Evolutionary conservation across 2,888 invertebrate species (phyloP), one percentile per base, ranked within the genome.

Genomic region (Heterodera filipjevi): DNA sequence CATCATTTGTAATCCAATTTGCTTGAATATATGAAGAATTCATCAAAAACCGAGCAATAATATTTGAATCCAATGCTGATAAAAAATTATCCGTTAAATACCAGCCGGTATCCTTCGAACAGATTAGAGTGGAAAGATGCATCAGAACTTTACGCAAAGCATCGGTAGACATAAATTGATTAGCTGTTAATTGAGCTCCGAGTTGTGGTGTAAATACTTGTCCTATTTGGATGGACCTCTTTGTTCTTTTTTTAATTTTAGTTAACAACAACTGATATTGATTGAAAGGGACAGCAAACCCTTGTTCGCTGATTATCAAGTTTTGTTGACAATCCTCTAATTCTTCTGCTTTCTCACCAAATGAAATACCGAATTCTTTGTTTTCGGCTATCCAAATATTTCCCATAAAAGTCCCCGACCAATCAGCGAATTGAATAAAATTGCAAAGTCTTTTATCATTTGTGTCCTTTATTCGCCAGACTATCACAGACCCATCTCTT

Each of bases 371-470:
- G n/a, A 71, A 44, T 46, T 71, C 71, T 6, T 30, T n/a, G 10
- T 71, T 71, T 6, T 71, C 30, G 5, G 71, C 71, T 27, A 71
- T n/a, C 71, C 71, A 71, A 30, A 71, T 71, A n/a, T 30, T 71
- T 0, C 71, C 71, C 71, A 71, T 71, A n/a, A 39, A 71, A 6
- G 71, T 71, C 10, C 71, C 71, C 12, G n/a, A n/a, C 71, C 71
- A 71, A n/a, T 71, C n/a, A 12, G 27, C 46, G 12, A 71, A 39
- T 30, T 46, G 39, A n/a, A 46, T n/a, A 12, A 71, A 71, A n/a
- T 27, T 71, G 32, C 71, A 71, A n/a, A 71, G 39, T 27, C 30
- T 71, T 3, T 30, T 27, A 3, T 71, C 10, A 12, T 71, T 27
- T 71, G n/a, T 22, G n/a, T 71, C 46, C 27, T 71, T 30, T 30